Evolutionary conservation across 1,140 invertebrate genomes (phyloP), one percentile per base, ranked within the genome.

Genomic region (Brachionus rubens): DNA sequence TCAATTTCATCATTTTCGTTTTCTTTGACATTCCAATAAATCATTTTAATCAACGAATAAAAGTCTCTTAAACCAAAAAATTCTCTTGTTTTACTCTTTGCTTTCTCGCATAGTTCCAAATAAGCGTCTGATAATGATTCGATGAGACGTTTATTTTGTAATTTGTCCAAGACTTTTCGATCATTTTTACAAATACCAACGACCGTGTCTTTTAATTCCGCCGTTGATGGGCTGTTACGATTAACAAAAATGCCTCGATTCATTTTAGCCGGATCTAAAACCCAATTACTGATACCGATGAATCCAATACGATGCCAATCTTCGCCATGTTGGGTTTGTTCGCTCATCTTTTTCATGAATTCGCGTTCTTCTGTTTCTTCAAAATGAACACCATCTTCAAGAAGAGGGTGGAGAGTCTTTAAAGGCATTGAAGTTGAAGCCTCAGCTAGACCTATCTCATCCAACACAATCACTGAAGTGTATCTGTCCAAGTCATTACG

Each of bases 21-120:
- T 24, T 78, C 65, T 9, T 78, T 78, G 14, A 77, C 78, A 79
- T 80, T 79, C 40, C 76, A 70, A 75, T 79, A 80, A 26, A 82
- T 77, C 81, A 82, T 82, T 76, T 82, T 82, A 54, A 82, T 79
- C 40, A 82, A 76, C 79, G 82, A 82, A 78, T 83, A 84, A 75
- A 83, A 84, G 77, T 84, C 83, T 77, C 83, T 77, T 9, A 84
- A 77, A 48, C 83, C 83, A 79, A 82, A 84, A 76, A 83, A 84
- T 77, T 84, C 83, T 67, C 81, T 78, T 59, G 72, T 78, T 21
- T 78, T 77, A 36, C 33, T 43, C 5, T 16, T 41, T n/a, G 79
- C 77, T 36, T 78, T 76, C 72, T 79, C 43, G 72, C 80, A 82
- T 10, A 83, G 54, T 28, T 78, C 36, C 21, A 80, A 54, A 56